Conservation (phyloP, 2,113 vertebrate genomes). For the Varanus komodoensis region DNA sequence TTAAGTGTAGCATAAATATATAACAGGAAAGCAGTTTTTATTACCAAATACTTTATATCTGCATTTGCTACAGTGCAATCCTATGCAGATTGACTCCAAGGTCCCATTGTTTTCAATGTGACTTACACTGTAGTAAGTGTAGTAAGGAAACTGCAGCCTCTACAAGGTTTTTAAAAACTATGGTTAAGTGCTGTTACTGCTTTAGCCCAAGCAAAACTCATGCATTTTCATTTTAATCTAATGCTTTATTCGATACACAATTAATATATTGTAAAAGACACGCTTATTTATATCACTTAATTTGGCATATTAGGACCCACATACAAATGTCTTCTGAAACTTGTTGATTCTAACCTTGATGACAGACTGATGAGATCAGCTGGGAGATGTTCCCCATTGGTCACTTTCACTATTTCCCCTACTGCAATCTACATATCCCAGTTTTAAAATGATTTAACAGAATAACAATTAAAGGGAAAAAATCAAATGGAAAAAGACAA, state of each 20-base stretch:
- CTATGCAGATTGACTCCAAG: not conserved
- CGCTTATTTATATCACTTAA: not conserved
- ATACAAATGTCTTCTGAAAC: conserved; percentile 72
- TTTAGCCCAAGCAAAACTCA: not conserved
- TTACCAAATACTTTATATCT: conserved; percentile 23
- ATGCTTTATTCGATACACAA: conserved; percentile 40
- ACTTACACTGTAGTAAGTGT: not conserved
- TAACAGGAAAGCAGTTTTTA: conserved; percentile 15
- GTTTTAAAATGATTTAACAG: conserved; percentile 83
- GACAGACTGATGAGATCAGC: conserved; percentile 99
- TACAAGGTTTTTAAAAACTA: not conserved
- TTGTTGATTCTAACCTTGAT: conserved; percentile 92
- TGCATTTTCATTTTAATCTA: not conserved
- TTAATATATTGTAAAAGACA: not conserved
- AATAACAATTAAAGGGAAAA: conserved; percentile 72
- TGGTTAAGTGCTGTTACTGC: not conserved
- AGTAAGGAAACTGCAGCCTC: not conserved
- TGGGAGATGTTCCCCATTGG: conserved; percentile 98
- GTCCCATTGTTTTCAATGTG: conserved; percentile 37
- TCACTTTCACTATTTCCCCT: conserved; percentile 98
- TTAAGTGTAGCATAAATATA: conserved; percentile 2
- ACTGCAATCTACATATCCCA: conserved; percentile 94
- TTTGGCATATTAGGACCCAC: conserved; percentile 79
- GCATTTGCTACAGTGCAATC: conserved; percentile 18
- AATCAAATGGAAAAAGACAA: conserved; percentile 76